Evolutionary conservation across 1,140 invertebrate genomes (phyloP), one percentile per base, ranked within the genome.

Genomic region (Zaprionus capensis): DNA sequence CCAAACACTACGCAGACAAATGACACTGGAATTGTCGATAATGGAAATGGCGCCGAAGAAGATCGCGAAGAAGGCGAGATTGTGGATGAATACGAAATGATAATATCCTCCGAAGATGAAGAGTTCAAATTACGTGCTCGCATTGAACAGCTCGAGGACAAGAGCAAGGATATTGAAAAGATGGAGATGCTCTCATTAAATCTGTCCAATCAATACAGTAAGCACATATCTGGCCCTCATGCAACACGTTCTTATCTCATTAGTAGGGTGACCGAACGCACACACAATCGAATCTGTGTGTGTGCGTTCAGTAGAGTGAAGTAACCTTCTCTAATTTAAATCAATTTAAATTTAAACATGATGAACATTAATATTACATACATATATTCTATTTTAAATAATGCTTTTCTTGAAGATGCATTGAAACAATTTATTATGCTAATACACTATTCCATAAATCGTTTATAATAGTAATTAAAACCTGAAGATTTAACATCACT

Each of bases 11-110:
- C 71, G 1, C 67, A 79, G 9, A 31, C 49, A 9, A 62, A 57
- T 28, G 26, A 49, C 9, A n/a, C 17, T 38, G 64, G 34, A 73
- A 62, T 67, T 58, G 28, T 73, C 71, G 44, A 79, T 68, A 71
- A 76, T 66, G 72, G 59, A 66, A 70, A 78, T 70, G 65, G 44
- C 44, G 36, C 51, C 31, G 73, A 77, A 9, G 78, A 79, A 5
- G 71, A 85, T 58, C 76, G 86, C 17, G 85, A 92, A 71, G 92
- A 93, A 64, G 92, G 92, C n/a, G 92, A 92, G 75, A 92, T 93
- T 66, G 80, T 91, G n/a, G 91, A 92, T 61, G 91, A 92, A 5
- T 92, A 71, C 26, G 91, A 92, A 31, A 64, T 91, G 61, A 92
- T 92, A 20, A 83, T 91, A 15, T 92, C 91, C 14, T 92, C 91